These are phyloP conservation scores for Brachionus paranguensis DNA, from an alignment of 1,140 invertebrate species.

Conservation along the genomic window DNA sequence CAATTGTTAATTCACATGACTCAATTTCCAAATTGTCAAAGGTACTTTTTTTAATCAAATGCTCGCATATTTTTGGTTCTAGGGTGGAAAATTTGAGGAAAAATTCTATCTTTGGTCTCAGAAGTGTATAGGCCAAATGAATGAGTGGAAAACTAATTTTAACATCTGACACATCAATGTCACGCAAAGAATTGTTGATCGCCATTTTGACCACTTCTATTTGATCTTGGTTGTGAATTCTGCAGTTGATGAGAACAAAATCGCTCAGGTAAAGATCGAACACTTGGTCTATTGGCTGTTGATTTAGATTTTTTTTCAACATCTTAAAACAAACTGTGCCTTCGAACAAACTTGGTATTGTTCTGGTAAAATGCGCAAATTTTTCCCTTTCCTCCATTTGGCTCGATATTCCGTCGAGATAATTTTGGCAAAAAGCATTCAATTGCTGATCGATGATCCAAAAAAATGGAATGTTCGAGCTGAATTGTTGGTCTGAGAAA, in stretches of 20 bases:
- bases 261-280: constrained; percentile 1
- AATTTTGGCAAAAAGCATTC: not conserved
- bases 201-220: not conserved
- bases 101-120: not conserved
- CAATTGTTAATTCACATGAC: not conserved
- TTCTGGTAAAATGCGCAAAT: not conserved
- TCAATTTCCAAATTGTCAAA: not conserved
- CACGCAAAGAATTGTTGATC: not conserved
- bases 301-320: not conserved
- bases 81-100: not conserved
- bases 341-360: not conserved
- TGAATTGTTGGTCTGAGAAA: not conserved
- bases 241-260: constrained; percentile 4
- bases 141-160: not conserved
- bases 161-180: not conserved
- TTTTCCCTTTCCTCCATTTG: not conserved
- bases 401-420: not conserved
- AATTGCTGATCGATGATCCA: constrained; percentile 1
- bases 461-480: constrained; percentile 14
- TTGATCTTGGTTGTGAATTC: not conserved
- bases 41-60: not conserved
- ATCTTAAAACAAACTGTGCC: not conserved
- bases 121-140: not conserved
- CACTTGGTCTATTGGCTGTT: not conserved
- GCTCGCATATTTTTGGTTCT: not conserved